Evolutionary conservation across 2,797 vertebrate genomes (phyloP), one percentile per base, ranked within the genome.

Genomic region (Eospalax fontanierii): DNA sequence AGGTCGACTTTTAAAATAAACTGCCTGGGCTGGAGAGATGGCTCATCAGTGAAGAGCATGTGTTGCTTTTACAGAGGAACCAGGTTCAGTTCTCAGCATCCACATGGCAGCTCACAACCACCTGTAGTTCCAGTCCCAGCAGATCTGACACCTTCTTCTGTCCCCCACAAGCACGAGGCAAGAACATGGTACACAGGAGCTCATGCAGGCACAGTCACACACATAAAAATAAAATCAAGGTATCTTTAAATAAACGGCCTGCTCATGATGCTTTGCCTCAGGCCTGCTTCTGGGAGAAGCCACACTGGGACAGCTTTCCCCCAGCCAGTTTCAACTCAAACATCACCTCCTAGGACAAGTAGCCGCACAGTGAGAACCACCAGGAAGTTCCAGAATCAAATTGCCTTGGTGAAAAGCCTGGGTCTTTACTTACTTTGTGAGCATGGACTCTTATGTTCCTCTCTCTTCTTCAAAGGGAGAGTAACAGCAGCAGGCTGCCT

Each of bases 381-480:
- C 22, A 61, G 54, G 63, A 87, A 66, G 22, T 12, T 86, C 70
- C 40, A n/a, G 28, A 33, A 65, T 57, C 88, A 30, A 21, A 54
- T 30, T 73, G 5, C 14, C 19, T 3, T 35, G 26, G 33, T 54
- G 46, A 59, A 35, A 94, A 71, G 35, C 30, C 24, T 40, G 38
- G 46, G 40, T 59, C 33, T 40, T 11, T 21, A 65, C 8, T 90
- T 22, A 8, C 35, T 93, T 78, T 74, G 35, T 93, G n/a, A 73
- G 83, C 81, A 57, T 85, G 35, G 78, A 19, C 46, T 80, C 16
- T 28, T 35, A 26, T 63, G 91, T 30, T 89, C n/a, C 35, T 78
- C 93, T 79, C 59, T 76, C 46, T 28, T 68, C 91, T 79, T n/a
- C n/a, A 57, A 66, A 79, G 61, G 35, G 46, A 87, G 59, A 83